phyloP scores from a whole-genome alignment of 2,888 invertebrate genomes.

The Philonicus albiceps region DNA sequence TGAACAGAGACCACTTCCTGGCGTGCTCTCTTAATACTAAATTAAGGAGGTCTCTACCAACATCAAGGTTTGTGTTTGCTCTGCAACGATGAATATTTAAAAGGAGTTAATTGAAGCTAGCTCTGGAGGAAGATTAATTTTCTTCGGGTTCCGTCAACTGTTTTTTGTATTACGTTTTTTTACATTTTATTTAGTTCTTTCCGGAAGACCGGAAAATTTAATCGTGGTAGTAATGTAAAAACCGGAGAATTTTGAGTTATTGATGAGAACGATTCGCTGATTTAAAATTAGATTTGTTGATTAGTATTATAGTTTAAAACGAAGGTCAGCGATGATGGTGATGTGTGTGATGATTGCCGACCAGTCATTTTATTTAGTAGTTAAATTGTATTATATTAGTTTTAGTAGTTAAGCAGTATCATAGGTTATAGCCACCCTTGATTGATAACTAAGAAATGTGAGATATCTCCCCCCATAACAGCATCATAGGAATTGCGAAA shows the following conservation, averaged over 20 bases:
- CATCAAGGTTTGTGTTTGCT: background rate
- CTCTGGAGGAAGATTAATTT: background rate
- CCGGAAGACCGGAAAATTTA: background rate
- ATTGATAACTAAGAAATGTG: too few species aligned
- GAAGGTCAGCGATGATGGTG: too few species aligned
- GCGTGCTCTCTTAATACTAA: background rate
- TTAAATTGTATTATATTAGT: too few species aligned
- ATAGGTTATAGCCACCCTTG: too few species aligned
- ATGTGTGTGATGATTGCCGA: too few species aligned
- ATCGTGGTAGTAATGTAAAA: background rate
- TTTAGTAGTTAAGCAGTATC: too few species aligned
- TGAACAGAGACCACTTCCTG: background rate
- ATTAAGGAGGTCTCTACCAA: constrained; percentile 4
- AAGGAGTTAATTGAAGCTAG: background rate
- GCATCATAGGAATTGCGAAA: too few species aligned
- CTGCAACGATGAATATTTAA: background rate
- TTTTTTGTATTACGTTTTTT: background rate
- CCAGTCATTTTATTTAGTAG: too few species aligned
- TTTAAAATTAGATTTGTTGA: too few species aligned
- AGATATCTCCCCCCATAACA: too few species aligned
- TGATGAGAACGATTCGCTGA: background rate
- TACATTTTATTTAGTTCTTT: background rate
- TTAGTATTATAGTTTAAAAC: too few species aligned
- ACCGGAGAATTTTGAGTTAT: background rate
- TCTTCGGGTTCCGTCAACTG: background rate